Evolutionary conservation across 2,113 vertebrate genomes (phyloP), one percentile per base, ranked within the genome.

Genomic region (Dryoscopus gambensis): DNA sequence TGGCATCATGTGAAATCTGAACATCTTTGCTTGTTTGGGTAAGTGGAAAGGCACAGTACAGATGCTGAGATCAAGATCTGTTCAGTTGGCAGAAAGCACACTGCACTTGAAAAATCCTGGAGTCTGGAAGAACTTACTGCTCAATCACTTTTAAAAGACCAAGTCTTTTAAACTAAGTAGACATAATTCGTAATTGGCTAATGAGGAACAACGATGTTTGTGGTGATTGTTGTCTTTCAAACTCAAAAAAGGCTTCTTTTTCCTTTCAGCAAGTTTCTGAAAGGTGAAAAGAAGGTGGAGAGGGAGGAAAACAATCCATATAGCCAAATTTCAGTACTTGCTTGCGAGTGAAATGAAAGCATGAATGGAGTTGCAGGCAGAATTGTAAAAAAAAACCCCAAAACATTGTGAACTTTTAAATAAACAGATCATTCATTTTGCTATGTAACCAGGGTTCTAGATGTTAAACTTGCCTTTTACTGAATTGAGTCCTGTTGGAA

Each of bases 91-190:
- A 81, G 76, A 81, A 57, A 65, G 60, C 14, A 40, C 37, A 68
- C 33, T n/a, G 49, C 16, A 9, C 57, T 79, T 91, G 69, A 93
- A 50, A 59, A 70, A 76, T 81, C 12, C 73, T 74, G 68, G 53
- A 73, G 47, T 78, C 56, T 80, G 56, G 52, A 77, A 80, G 52
- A 87, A 49, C 69, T 68, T 71, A 21, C 82, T 64, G 23, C 46
- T 94, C 56, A 25, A 42, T 91, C 73, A 28, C 44, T 52, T 39
- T 88, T 39, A 52, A 78, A 91, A 83, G 53, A 77, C 25, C 13
- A 79, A 91, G 49, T 87, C 17, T 4, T 94, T 94, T 95, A 89
- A 92, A 93, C 69, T 95, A 95, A 97, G 90, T 89, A 68, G 56
- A 81, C 20, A 27, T 91, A 86, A 83, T 95, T 97, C 37, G 87